Evolutionary conservation across 2,888 invertebrate species (phyloP).

Genomic region (Pegoplata infirma): DNA sequence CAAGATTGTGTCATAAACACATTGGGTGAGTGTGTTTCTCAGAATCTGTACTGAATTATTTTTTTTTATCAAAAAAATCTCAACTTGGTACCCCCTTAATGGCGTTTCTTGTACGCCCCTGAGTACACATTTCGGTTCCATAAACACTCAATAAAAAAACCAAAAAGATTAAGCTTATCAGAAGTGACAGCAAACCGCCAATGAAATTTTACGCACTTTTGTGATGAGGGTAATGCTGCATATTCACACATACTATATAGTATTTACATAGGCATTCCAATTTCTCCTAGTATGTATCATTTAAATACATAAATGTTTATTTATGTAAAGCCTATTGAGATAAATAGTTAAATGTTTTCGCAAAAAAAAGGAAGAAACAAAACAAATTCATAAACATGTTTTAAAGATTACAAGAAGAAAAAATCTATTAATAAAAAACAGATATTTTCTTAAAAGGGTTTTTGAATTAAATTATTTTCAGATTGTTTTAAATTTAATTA

Average conservation of each 20-base stretch:
- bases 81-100: no score
- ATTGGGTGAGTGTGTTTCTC: no score
- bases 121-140: neutral
- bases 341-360: conserved; percentile 5
- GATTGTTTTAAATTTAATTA: neutral
- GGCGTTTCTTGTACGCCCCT: neutral
- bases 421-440: no score
- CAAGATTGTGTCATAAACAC: no score
- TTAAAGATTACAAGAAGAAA: neutral
- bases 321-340: conserved; percentile 22
- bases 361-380: neutral
- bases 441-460: no score
- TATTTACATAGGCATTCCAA: neutral
- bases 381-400: conserved; percentile 5
- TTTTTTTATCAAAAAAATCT: no score
- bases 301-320: neutral
- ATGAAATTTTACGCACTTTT: neutral
- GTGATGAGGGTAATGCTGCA: conserved; percentile 1
- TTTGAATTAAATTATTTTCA: neutral
- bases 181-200: conserved; percentile 18
- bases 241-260: neutral
- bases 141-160: conserved; percentile 18
- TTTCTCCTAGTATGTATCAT: neutral
- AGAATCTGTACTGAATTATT: no score
- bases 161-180: conserved; percentile 25